Percentiles rank a stretch among this genome's conserved stretches.
Evolutionary conservation across 2,888 invertebrate genomes (phyloP).

Genomic region (Linhomoeus sp.): DNA sequence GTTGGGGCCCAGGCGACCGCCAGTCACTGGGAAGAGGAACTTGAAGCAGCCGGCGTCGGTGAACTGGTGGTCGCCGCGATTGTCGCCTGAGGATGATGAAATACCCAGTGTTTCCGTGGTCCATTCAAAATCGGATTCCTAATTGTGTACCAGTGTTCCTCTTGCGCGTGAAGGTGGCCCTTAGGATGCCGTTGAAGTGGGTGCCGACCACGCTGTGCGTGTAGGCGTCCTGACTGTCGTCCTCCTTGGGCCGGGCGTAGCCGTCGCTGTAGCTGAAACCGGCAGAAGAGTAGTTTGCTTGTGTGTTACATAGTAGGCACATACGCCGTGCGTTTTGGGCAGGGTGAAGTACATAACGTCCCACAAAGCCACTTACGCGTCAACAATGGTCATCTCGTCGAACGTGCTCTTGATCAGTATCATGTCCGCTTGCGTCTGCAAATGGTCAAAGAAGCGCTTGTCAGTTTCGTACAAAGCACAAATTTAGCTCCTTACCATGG

Average conservation of each 20-base stretch:
- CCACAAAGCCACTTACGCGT: no score
- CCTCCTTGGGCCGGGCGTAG: slow-evolving; percentile 11
- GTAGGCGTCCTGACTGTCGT: slow-evolving; percentile 9
- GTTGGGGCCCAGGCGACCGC: slow-evolving; percentile 6
- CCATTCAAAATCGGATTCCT: no score
- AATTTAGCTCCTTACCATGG: slow-evolving; percentile 17
- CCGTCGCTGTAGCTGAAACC: slow-evolving; percentile 5
- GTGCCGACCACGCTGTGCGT: slow-evolving; percentile 10
- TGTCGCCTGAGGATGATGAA: no score
- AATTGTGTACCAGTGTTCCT: slow-evolving; percentile 11
- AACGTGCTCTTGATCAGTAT: slow-evolving; percentile 17
- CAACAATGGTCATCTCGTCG: slow-evolving; percentile 14
- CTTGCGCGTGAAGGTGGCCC: slow-evolving; percentile 21
- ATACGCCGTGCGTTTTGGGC: slow-evolving; percentile 25
- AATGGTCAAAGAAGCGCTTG: no score
- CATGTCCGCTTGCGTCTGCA: slow-evolving; percentile 20
- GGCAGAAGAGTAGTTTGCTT: no score
- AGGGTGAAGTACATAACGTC: no score
- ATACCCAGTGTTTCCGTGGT: no score
- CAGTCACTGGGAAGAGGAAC: slow-evolving; percentile 18
- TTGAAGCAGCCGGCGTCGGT: slow-evolving; percentile 13
- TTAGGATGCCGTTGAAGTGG: slow-evolving; percentile 21
- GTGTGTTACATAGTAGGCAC: not conserved
- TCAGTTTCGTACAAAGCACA: no score
- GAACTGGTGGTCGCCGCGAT: slow-evolving; percentile 16